A percentile compares a stretch with the other conserved stretches of the same genome.
These are phyloP conservation scores for Meloidogyne hapla DNA, from an alignment of 1,140 invertebrate species.

Conservation along the genomic window DNA sequence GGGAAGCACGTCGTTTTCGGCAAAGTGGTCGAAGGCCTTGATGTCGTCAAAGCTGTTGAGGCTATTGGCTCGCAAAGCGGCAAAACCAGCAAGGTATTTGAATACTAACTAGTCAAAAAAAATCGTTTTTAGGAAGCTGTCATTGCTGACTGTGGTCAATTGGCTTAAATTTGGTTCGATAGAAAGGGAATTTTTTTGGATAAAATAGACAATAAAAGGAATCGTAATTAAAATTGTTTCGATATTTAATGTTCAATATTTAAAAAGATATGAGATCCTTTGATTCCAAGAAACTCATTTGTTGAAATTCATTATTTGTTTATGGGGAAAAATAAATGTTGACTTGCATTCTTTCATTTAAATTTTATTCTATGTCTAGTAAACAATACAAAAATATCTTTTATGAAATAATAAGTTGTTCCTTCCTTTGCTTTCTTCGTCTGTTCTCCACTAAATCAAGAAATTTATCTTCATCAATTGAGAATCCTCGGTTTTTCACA, in stretches of 20 bases:
- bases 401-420: neutral
- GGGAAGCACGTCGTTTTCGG: slow-evolving; percentile 72
- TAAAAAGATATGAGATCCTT: neutral
- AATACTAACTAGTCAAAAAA: neutral
- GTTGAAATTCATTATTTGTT: neutral
- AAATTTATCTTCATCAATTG: neutral
- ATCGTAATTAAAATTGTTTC: neutral
- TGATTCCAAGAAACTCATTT: neutral
- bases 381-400: neutral
- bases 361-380: too few relatives aligned
- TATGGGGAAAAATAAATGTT: neutral
- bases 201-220: neutral
- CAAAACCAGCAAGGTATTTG: slow-evolving; percentile 36
- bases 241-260: neutral
- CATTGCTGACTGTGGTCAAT: slow-evolving; percentile 48
- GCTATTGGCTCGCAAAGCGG: slow-evolving; percentile 49
- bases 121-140: slow-evolving; percentile 25
- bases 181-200: neutral
- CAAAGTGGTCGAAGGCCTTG: slow-evolving; percentile 83
- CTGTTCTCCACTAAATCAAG: neutral
- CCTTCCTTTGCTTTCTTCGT: neutral
- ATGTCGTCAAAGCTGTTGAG: slow-evolving; percentile 86
- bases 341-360: neutral
- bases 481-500: neutral
- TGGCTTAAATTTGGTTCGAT: neutral